Percentiles rank a stretch among this genome's conserved stretches.
Evolutionary conservation across 1,140 invertebrate species (phyloP).

Genomic region (Zeugodacus cucurbitae): DNA sequence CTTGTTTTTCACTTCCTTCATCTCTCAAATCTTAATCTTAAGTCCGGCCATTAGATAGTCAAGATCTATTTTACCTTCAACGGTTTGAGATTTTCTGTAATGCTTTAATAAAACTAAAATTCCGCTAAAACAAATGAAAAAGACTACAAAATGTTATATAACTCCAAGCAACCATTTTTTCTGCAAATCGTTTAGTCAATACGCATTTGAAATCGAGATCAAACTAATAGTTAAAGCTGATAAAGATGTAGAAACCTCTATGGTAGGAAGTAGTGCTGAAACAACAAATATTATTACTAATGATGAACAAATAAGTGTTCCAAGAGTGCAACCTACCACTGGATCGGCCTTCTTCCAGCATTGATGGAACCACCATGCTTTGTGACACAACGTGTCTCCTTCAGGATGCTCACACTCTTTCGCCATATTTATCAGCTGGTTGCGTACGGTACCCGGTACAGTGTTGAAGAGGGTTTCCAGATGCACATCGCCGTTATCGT

Average conservation of each 20-base stretch:
- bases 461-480: constrained; percentile 53
- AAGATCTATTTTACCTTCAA: not conserved
- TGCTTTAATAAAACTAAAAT: constrained; percentile 23
- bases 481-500: constrained; percentile 60
- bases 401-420: constrained; percentile 55
- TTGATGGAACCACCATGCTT: constrained; percentile 62
- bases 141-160: not conserved
- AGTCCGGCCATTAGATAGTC: not conserved
- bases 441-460: constrained; percentile 50
- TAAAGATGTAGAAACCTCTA: not conserved
- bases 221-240: not conserved
- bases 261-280: constrained; percentile 40
- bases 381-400: constrained; percentile 58
- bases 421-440: constrained; percentile 52
- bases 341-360: constrained; percentile 65
- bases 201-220: not conserved
- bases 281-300: not conserved
- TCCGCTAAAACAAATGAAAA: not conserved
- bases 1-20: too few relatives aligned
- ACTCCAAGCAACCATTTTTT: not conserved
- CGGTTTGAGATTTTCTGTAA: not conserved
- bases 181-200: not conserved
- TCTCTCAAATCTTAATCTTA: not conserved
- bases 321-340: constrained; percentile 26
- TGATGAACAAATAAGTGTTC: not conserved